phyloP scores from a whole-genome alignment of 2,888 invertebrate species.

The Ophioninae sp. region DNA sequence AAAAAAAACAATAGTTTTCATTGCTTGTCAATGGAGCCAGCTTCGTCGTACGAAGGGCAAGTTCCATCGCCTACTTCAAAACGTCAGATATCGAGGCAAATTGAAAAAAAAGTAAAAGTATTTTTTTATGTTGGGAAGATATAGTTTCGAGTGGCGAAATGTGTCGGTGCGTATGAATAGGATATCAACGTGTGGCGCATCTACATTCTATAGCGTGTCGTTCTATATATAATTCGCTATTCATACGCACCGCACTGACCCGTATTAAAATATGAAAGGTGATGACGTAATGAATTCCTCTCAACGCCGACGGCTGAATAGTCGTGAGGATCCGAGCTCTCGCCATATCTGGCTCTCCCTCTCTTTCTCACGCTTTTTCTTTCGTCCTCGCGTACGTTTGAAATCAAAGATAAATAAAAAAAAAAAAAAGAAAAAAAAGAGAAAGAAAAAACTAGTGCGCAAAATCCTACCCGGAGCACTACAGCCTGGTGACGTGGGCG shows the following conservation, averaged over 20 bases:
- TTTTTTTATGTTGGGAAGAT: background rate
- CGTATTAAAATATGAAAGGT: constrained; percentile 64
- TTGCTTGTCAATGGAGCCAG: no score
- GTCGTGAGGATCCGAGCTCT: constrained; percentile 47
- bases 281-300: constrained; percentile 64
- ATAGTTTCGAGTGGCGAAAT: no score
- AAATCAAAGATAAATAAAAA: constrained; percentile 41
- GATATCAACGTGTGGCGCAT: background rate
- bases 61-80: no score
- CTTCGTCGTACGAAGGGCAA: no score
- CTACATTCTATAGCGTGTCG: background rate
- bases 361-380: background rate
- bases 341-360: constrained; percentile 7
- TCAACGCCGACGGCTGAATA: constrained; percentile 56
- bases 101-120: no score
- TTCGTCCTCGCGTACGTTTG: constrained; percentile 15
- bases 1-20: no score
- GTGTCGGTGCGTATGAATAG: background rate
- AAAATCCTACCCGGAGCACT: constrained; percentile 42
- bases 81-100: no score
- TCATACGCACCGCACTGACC: constrained; percentile 55
- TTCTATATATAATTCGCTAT: constrained; percentile 8
- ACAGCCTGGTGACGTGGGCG: constrained; percentile 36
- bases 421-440: background rate
- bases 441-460: constrained; percentile 17